phyloP scores from a whole-genome alignment of 2,113 vertebrate species.

The Megaceryle torquata region DNA sequence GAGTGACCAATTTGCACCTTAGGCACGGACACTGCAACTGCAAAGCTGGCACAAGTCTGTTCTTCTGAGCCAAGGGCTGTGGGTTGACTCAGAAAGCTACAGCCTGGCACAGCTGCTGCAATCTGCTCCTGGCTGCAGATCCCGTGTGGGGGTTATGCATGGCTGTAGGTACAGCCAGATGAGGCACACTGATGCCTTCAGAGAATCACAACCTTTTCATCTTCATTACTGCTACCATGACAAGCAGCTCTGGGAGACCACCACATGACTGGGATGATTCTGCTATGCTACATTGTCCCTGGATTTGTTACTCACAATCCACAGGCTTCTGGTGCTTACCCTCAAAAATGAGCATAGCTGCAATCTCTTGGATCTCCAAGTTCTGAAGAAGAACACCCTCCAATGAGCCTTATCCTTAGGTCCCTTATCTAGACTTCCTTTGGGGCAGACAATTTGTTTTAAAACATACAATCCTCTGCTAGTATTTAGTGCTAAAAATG shows the following conservation, averaged over 20 bases:
- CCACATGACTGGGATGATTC: not conserved
- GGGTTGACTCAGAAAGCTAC: not conserved
- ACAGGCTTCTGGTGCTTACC: not conserved
- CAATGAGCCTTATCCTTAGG: not conserved
- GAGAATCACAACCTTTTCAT: not conserved
- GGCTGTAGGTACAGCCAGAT: not conserved
- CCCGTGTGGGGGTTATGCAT: accelerated
- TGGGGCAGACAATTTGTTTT: not conserved
- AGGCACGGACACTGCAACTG: not conserved
- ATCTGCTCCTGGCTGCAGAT: not conserved
- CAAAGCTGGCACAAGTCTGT: not conserved
- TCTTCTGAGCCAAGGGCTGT: not conserved
- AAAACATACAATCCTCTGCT: not conserved
- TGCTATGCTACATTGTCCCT: accelerated
- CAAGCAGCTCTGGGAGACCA: not conserved
- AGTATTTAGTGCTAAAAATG: not conserved
- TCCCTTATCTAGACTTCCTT: not conserved
- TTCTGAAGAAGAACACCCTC: not conserved
- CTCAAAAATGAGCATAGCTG: not conserved
- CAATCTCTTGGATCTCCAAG: not conserved
- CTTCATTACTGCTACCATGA: not conserved
- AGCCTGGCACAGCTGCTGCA: not conserved
- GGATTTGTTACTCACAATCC: not conserved
- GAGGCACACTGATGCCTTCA: not conserved
- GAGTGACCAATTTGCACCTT: not conserved